Base-by-base conservation (phyloP, 2,888 invertebrate species). In the Ennomos quercinarius region DNA sequence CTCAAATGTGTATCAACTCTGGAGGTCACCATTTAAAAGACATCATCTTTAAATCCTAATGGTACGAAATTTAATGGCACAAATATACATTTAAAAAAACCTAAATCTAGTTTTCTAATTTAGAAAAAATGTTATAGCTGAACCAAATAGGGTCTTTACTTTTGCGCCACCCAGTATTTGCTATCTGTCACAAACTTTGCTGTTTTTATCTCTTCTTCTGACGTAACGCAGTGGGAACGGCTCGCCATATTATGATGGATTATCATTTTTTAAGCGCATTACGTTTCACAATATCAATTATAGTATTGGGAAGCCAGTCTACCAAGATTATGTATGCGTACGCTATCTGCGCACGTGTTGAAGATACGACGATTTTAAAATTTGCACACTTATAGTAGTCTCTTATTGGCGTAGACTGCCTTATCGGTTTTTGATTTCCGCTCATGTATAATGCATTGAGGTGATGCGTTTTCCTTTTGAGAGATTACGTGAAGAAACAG, bases 181-280 rank as follows among this genome's bases (percentile, higher is more conserved):
- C 11, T 48, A 49, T 59, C 41, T 46, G 9, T 41, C 50, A 46
- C 60, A 47, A 51, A 55, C 38, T 46, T 51, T 17, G 50, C 35
- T 46, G 43, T 59, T 60, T 60, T 60, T 59, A 59, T 59, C 54
- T 60, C 49, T 2, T 10, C 13, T 10, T 45, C 39, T 59, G 55
- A 55, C 55, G 50, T 60, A 46, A 60, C 11, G 11, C 39, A 34
- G 10, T n/a, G 9, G n/a, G n/a, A 44, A 37, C 10, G 27, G 12
- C 43, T 38, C 12, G 35, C 34, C 50, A 35, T 40, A 38, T 43
- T 48, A 38, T 55, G 50, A 50, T 54, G 35, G 38, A 41, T 54
- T 59, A 13, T 34, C 41, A 42, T 45, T 44, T 34, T 37, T 27
- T 13, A 6, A 8, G 4, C 36, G 27, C 38, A 39, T 9, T 37